phyloP scores from a whole-genome alignment of 1,140 invertebrate genomes.

The Aphelenchoides avenae region DNA sequence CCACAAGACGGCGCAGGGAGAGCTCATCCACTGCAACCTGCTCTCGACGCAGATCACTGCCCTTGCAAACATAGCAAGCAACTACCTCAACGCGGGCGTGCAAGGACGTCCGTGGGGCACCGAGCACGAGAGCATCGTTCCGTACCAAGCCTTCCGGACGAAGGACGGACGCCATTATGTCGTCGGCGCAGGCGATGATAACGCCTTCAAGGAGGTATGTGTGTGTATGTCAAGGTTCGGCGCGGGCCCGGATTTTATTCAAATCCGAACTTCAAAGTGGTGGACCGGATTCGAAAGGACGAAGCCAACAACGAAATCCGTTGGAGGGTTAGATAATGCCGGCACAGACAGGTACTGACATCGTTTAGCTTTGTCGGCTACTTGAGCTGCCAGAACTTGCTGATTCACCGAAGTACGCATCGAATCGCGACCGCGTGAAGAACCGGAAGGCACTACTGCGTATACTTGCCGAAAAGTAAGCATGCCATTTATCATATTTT shows the following conservation, averaged over 20 bases:
- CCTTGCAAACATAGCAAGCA: slow-evolving; percentile 81
- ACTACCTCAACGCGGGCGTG: slow-evolving; percentile 77
- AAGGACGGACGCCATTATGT: slow-evolving; percentile 33
- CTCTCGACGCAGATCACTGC: slow-evolving; percentile 70
- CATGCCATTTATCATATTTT: slow-evolving; percentile 1
- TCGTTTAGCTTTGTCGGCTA: slow-evolving; percentile 65
- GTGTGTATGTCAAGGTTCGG: background rate
- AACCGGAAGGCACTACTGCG: slow-evolving; percentile 71
- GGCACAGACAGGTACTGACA: slow-evolving; percentile 1
- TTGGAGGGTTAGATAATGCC: background rate
- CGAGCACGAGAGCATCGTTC: slow-evolving; percentile 86
- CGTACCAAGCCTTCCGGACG: slow-evolving; percentile 72
- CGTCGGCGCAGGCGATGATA: slow-evolving; percentile 22
- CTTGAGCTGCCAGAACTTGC: slow-evolving; percentile 68
- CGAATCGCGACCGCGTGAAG: slow-evolving; percentile 72
- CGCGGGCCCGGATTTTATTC: background rate
- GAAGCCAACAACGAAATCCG: no score
- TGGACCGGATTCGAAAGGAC: no score
- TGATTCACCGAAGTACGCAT: slow-evolving; percentile 68
- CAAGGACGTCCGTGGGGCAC: slow-evolving; percentile 74
- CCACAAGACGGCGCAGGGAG: slow-evolving; percentile 73
- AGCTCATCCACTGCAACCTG: slow-evolving; percentile 89
- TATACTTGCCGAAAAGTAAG: slow-evolving; percentile 65
- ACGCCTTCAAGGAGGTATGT: slow-evolving; percentile 30
- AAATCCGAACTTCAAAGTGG: background rate